Evolutionary conservation across 1,140 invertebrate genomes (phyloP).

Genomic region (Hycleus cichorii): DNA sequence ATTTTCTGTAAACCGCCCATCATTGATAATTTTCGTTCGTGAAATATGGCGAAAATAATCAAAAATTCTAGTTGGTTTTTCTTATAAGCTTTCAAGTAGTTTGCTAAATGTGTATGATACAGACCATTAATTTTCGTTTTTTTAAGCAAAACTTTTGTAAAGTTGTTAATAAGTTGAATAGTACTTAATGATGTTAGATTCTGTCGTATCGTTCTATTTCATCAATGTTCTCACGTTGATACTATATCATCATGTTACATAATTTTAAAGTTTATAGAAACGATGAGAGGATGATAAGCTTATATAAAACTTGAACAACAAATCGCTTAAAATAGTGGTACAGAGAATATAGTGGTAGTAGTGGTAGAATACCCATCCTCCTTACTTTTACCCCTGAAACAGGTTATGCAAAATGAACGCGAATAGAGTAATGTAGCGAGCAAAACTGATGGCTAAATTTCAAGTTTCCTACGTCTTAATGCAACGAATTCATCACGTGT

Average conservation of each 20-base stretch:
- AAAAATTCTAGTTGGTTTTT: too few relatives aligned
- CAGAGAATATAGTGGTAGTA: background rate
- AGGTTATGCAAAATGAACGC: background rate
- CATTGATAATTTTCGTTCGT: too few relatives aligned
- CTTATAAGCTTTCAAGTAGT: too few relatives aligned
- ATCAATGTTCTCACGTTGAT: background rate
- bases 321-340: constrained; percentile 1
- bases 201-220: background rate
- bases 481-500: constrained; percentile 27
- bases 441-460: constrained; percentile 29
- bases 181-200: too few relatives aligned
- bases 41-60: too few relatives aligned
- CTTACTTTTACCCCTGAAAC: too few relatives aligned
- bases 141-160: too few relatives aligned
- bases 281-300: constrained; percentile 10
- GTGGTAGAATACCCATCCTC: too few relatives aligned
- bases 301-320: constrained; percentile 15
- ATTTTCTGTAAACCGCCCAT: too few relatives aligned
- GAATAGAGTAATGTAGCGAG: constrained; percentile 24
- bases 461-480: constrained; percentile 29
- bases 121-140: too few relatives aligned
- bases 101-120: too few relatives aligned
- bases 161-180: too few relatives aligned
- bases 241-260: constrained; percentile 9
- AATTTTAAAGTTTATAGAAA: constrained; percentile 6